Conservation (phyloP, 23 tunicate genomes). For the Botrylloides violaceus region DNA sequence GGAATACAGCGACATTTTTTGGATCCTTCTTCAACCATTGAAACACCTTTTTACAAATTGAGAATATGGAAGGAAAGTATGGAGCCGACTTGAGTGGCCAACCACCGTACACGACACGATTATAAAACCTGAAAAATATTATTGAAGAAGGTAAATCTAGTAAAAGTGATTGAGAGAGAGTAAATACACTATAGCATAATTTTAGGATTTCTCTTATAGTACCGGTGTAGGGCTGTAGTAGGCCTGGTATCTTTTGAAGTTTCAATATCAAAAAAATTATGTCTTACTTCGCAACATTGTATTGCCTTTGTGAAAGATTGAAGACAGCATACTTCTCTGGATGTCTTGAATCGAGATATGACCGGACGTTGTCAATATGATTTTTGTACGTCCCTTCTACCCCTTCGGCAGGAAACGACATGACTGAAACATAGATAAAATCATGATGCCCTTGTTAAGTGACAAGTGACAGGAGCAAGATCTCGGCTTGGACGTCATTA, state of each 20-base stretch:
- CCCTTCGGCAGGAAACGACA: slow-evolving; percentile 93
- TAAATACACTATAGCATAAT: background rate
- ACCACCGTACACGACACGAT: slow-evolving; percentile 73
- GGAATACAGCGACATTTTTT: slow-evolving; percentile 68
- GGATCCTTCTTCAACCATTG: slow-evolving; percentile 77
- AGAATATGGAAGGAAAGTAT: slow-evolving; percentile 39
- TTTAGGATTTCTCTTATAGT: background rate
- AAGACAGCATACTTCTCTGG: slow-evolving; percentile 63
- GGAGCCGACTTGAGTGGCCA: slow-evolving; percentile 80
- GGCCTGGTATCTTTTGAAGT: background rate
- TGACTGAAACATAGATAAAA: slow-evolving; percentile 32
- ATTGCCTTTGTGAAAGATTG: slow-evolving; percentile 62
- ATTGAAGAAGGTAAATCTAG: background rate
- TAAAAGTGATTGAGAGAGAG: too few species aligned
- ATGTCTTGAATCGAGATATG: slow-evolving; percentile 55
- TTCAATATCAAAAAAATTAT: background rate
- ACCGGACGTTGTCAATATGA: slow-evolving; percentile 69
- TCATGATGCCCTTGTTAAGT: too few species aligned
- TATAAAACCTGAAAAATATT: slow-evolving; percentile 45
- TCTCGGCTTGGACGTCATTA: too few species aligned
- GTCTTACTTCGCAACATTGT: slow-evolving; percentile 55
- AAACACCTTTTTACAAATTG: slow-evolving; percentile 49
- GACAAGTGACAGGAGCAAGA: too few species aligned
- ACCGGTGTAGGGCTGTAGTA: background rate
- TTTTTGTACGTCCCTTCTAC: slow-evolving; percentile 77